Percentiles rank a stretch among this genome's conserved stretches.
Conservation (phyloP, 2,113 vertebrate genomes). For the Orthochromis indermauri region DNA sequence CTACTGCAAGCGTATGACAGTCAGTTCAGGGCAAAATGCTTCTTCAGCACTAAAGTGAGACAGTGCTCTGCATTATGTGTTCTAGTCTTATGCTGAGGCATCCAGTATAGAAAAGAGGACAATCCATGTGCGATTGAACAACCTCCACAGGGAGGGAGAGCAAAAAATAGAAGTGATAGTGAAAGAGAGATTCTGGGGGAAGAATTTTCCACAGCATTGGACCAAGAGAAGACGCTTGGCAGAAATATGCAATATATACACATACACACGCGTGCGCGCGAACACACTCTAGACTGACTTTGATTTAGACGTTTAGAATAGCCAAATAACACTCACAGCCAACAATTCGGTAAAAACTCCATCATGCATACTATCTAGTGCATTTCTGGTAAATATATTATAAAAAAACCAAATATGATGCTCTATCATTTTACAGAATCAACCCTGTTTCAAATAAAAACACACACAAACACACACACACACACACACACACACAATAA, state of each 20-base stretch:
- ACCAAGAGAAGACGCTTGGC: not conserved
- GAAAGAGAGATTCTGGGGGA: not conserved
- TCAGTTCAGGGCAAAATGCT: slow-evolving; percentile 15
- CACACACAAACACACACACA: not conserved
- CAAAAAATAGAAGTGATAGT: not conserved
- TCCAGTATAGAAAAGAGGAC: slow-evolving; percentile 18
- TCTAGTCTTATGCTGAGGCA: slow-evolving; percentile 32
- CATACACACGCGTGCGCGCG: accelerated
- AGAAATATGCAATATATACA: not conserved
- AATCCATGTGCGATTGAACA: slow-evolving; percentile 23
- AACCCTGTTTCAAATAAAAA: not conserved
- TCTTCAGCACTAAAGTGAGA: slow-evolving; percentile 40
- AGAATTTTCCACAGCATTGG: slow-evolving; percentile 3
- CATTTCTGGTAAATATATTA: not conserved
- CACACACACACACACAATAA: too few species aligned
- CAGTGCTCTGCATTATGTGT: slow-evolving; percentile 5
- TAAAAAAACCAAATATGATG: not conserved
- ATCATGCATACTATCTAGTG: not conserved
- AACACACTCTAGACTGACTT: not conserved
- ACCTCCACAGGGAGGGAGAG: slow-evolving; percentile 9
- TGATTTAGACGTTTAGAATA: not conserved
- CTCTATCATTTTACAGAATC: not conserved
- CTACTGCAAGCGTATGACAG: not conserved
- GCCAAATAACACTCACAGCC: not conserved
- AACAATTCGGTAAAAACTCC: not conserved